Base-by-base conservation (phyloP, 2,113 vertebrate species). In the Micromys minutus region DNA sequence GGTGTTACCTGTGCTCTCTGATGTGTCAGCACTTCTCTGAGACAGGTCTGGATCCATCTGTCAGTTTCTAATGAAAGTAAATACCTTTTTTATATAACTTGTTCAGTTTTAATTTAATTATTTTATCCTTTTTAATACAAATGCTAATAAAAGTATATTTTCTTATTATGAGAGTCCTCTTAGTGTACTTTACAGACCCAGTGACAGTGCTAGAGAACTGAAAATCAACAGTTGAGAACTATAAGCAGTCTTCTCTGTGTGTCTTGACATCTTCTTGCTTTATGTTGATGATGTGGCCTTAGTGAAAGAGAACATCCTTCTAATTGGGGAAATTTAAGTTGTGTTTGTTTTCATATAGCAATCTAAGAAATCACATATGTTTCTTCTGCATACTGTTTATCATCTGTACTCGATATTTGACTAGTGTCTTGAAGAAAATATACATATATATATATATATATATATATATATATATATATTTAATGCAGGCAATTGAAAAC, bases 401-500 rank as follows among this genome's bases (percentile, higher is more conserved):
- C 87, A 93, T 72, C 77, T 69, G 8, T 45, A 42, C 81, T 61
- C 67, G 91, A 92, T 95, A 75, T 85, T 57, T 80, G 63, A 71
- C 55, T n/a, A 29, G 22, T 69, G 10, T 89, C 77, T 94, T 95
- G 52, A 95, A 74, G 7, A 83, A 13, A 94, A 55, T 5, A 76
- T 93, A 83, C 4, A 81, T 76, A 91, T 79, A 69, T 50, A 71
- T 63, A 7, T 36, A 81, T 76, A 91, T 79, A 69, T 50, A 71
- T 63, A 7, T 36, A 55, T 5, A 76, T 93, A 83, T 3, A 81
- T 76, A 91, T 79, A 69, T 50, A 71, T 63, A 7, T 36, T n/a
- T n/a, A n/a, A 24, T 80, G 65, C 24, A 47, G 10, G 4, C 5
- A 75, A 67, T 87, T 94, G n/a, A 50, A 92, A 90, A 67, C 63